Conservation (phyloP, 2,888 invertebrate species). For the Odontocolon sp. region DNA sequence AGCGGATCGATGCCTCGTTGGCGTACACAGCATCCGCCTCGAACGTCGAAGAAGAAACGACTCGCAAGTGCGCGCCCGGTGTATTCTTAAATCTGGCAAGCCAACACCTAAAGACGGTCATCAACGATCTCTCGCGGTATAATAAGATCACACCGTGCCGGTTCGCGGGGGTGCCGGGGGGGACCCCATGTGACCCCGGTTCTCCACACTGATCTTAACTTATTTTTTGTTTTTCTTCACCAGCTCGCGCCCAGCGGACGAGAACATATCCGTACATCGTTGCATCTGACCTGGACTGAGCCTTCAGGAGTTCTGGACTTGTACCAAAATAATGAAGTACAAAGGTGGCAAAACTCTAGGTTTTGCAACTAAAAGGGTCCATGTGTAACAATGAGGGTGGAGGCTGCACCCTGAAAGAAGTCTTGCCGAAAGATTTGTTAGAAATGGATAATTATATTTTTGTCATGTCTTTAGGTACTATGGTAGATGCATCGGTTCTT, state of each 20-base stretch:
- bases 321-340: background rate
- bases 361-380: background rate
- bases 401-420: background rate
- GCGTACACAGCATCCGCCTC: no score
- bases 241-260: background rate
- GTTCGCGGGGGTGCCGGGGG: constrained; percentile 53
- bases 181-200: constrained; percentile 62
- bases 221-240: no score
- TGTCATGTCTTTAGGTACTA: no score
- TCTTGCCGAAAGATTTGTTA: background rate
- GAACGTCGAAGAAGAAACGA: background rate
- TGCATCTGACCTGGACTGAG: background rate
- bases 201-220: constrained; percentile 1
- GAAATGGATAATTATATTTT: no score
- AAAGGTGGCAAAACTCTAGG: constrained; percentile 15
- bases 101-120: constrained; percentile 78
- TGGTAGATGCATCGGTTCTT: no score
- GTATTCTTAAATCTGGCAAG: constrained; percentile 77
- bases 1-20: background rate
- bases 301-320: background rate
- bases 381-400: background rate
- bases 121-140: constrained; percentile 71
- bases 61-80: constrained; percentile 16
- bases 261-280: constrained; percentile 35
- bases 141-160: constrained; percentile 73